A percentile compares a stretch with the other conserved stretches of the same genome.
These are phyloP conservation scores for Danaus melanippus DNA, from an alignment of 1,140 invertebrate genomes.

Conservation along the genomic window DNA sequence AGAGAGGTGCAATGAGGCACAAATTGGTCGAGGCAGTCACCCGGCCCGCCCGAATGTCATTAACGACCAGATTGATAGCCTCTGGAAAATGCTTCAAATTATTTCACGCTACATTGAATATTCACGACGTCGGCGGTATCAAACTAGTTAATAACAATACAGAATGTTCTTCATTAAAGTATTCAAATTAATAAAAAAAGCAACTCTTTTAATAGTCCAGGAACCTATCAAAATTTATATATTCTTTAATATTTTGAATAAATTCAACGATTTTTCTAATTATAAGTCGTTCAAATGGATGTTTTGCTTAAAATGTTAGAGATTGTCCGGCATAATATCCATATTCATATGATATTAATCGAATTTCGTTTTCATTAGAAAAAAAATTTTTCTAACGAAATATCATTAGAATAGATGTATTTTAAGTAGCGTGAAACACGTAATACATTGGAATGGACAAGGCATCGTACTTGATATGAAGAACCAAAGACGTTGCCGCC, in stretches of 20 bases:
- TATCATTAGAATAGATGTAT: background rate
- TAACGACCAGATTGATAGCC: conserved; percentile 62
- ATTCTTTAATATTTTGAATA: too few species aligned
- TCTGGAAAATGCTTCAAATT: conserved; percentile 62
- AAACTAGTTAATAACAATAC: conserved; percentile 19
- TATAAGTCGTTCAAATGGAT: background rate
- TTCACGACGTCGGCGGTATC: conserved; percentile 36
- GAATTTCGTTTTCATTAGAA: too few species aligned
- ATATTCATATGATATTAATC: too few species aligned
- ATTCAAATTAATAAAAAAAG: conserved; percentile 11
- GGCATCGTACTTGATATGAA: too few species aligned
- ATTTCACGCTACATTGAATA: conserved; percentile 65
- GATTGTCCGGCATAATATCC: too few species aligned
- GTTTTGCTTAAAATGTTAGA: too few species aligned
- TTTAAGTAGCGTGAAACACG: too few species aligned
- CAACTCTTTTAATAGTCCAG: background rate
- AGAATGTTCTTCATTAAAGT: conserved; percentile 17
- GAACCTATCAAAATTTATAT: background rate
- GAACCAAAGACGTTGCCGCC: conserved; percentile 27
- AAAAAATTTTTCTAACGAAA: background rate
- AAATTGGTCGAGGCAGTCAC: conserved; percentile 58
- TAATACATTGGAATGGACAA: too few species aligned
- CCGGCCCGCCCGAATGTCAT: conserved; percentile 55
- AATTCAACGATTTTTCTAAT: background rate
- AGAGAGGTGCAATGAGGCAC: conserved; percentile 56